Evolutionary conservation across 2,888 invertebrate genomes (phyloP).

Genomic region (Pomacea canaliculata): DNA sequence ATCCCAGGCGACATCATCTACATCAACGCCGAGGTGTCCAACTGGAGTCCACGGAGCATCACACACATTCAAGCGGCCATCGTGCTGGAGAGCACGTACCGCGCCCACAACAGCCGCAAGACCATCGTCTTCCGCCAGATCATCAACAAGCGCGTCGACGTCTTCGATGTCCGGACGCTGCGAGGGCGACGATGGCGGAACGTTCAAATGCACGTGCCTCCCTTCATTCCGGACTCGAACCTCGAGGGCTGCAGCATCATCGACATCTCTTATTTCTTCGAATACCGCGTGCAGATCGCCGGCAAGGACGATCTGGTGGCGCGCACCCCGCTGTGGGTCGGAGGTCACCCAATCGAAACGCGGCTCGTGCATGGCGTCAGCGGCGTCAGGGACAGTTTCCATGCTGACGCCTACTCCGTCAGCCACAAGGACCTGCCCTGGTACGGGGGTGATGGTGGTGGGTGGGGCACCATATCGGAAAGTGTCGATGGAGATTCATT

Average conservation of each 20-base stretch:
- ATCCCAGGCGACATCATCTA: conserved; percentile 66
- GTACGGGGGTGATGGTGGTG: conserved; percentile 14
- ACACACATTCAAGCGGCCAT: conserved; percentile 59
- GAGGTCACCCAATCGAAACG: conserved; percentile 44
- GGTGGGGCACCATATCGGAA: conserved; percentile 24
- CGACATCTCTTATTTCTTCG: conserved; percentile 63
- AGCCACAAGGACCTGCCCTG: conserved; percentile 21
- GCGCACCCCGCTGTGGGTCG: conserved; percentile 62
- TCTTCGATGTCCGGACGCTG: conserved; percentile 57
- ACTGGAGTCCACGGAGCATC: conserved; percentile 57
- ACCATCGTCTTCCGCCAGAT: conserved; percentile 51
- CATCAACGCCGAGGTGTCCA: conserved; percentile 63
- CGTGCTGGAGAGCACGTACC: conserved; percentile 63
- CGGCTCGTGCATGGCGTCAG: neutral
- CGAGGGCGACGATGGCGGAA: conserved; percentile 66
- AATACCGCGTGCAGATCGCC: conserved; percentile 55
- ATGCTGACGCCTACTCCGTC: conserved; percentile 3
- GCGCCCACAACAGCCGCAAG: conserved; percentile 49
- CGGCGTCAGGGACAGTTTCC: too few species aligned
- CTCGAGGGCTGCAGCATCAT: conserved; percentile 67
- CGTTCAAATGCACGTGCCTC: conserved; percentile 65
- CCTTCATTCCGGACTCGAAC: conserved; percentile 66
- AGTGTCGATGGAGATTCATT: conserved; percentile 33
- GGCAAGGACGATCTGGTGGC: conserved; percentile 54
- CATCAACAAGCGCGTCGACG: conserved; percentile 66